Percentiles rank a stretch among this genome's conserved stretches.
phyloP scores from a whole-genome alignment of 2,797 vertebrate genomes.

The Lagorchestes hirsutus region DNA sequence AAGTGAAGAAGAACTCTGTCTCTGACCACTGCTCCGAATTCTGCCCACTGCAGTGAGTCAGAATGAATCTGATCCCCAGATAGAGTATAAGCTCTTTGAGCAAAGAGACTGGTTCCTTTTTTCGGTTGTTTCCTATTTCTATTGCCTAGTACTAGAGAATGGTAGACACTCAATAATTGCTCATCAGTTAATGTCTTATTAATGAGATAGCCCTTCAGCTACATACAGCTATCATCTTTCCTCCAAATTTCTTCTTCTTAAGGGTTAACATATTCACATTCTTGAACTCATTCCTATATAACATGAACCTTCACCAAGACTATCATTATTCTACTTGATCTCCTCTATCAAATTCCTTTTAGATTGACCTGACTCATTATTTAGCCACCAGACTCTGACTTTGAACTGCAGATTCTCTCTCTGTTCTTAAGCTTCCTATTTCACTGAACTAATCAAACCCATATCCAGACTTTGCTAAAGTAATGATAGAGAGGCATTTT shows the following conservation, averaged over 20 bases:
- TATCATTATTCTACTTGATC: background rate
- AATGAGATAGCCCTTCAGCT: background rate
- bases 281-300: background rate
- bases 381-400: constrained; percentile 36
- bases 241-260: background rate
- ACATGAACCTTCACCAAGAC: background rate
- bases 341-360: background rate
- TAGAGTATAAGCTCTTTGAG: background rate
- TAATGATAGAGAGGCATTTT: background rate
- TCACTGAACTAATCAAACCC: background rate
- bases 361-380: constrained; percentile 44
- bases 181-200: background rate
- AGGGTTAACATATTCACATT: background rate
- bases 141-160: background rate
- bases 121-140: background rate
- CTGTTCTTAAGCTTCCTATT: constrained; percentile 8
- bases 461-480: constrained; percentile 24
- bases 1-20: background rate
- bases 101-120: background rate
- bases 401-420: background rate
- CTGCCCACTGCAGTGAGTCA: background rate
- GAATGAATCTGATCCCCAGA: background rate
- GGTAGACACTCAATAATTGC: background rate
- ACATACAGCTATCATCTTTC: background rate
- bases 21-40: background rate